Base-by-base conservation (phyloP, 2,113 vertebrate species). In the Asarcornis scutulata region DNA sequence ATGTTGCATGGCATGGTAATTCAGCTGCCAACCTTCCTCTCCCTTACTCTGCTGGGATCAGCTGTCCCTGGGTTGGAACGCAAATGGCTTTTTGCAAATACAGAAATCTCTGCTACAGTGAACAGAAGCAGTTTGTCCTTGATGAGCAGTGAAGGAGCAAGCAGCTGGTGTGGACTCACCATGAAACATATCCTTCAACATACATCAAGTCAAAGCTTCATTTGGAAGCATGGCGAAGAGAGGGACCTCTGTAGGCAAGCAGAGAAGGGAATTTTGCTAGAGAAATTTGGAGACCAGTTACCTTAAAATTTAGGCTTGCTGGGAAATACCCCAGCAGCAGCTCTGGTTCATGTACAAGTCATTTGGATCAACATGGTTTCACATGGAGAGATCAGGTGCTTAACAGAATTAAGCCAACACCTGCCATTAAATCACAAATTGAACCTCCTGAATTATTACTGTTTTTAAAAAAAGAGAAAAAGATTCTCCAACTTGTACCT, bases 51-150 rank as follows among this genome's bases (percentile, higher is more conserved):
- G 2, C 31, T 31, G 75, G 53, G 34, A 66, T 42, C 73, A 42
- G 52, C 68, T 53, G 21, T 26, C 22, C 55, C 31, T 64, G 4
- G 32, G 59, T 64, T 62, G 36, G 29, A 48, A 8, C n/a, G 88
- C 15, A 17, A 29, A 2, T 0, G 5, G 29, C 1, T 17, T 40
- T 3, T 58, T n/a, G 73, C 36, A 67, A 63, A 76, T 2, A 2
- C 0, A 3, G 81, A 6, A 53, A 44, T 14, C 4, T 11, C 56
- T 5, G 1, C 23, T n/a, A 0, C 3, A 23, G 90, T 10, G 34
- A 25, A 7, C 17, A 23, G 16, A 42, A 58, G 63, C 1, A 17
- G 32, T 0, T 83, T 48, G 5, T 59, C 38, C 23, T 29, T 22
- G 77, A 31, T 2, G n/a, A 58, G 83, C 13, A 52, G n/a, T 32